Evolutionary conservation across 2,888 invertebrate species (phyloP).

Genomic region (Phytoseiulus persimilis): DNA sequence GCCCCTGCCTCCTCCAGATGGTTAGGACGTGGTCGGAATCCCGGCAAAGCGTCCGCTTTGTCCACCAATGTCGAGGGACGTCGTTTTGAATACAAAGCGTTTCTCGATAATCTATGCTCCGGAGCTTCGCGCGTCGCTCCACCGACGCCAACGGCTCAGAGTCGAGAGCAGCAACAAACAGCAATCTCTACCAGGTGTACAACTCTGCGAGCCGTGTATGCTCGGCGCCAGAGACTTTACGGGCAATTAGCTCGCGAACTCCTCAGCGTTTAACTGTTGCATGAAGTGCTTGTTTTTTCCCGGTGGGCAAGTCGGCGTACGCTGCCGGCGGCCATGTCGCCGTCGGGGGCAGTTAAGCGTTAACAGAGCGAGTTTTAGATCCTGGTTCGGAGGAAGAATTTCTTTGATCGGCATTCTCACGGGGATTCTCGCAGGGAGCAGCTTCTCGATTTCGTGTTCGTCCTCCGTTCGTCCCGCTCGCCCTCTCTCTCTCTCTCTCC

Average conservation of each 20-base stretch:
- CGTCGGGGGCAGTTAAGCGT: background rate
- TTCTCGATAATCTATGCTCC: background rate
- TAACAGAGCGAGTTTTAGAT: background rate
- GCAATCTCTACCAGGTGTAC: background rate
- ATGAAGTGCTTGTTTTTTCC: background rate
- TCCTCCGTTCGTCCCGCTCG: background rate
- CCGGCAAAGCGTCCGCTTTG: background rate
- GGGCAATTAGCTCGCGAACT: background rate
- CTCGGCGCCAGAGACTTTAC: background rate
- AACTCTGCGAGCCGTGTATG: background rate
- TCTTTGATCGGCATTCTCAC: background rate
- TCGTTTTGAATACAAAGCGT: slow-evolving; percentile 5
- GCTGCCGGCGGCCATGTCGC: background rate
- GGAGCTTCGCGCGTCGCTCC: background rate
- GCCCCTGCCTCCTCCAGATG: background rate
- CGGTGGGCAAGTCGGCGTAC: background rate
- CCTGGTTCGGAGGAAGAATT: background rate
- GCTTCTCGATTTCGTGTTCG: background rate
- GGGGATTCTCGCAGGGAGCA: background rate
- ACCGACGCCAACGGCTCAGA: background rate
- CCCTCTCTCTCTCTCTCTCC: background rate
- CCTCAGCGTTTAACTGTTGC: background rate
- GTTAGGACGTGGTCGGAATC: background rate
- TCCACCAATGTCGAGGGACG: background rate
- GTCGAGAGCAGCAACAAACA: background rate